Evolutionary conservation across 1,140 invertebrate species (phyloP), one percentile per base, ranked within the genome.

Genomic region (Vanessa atalanta): DNA sequence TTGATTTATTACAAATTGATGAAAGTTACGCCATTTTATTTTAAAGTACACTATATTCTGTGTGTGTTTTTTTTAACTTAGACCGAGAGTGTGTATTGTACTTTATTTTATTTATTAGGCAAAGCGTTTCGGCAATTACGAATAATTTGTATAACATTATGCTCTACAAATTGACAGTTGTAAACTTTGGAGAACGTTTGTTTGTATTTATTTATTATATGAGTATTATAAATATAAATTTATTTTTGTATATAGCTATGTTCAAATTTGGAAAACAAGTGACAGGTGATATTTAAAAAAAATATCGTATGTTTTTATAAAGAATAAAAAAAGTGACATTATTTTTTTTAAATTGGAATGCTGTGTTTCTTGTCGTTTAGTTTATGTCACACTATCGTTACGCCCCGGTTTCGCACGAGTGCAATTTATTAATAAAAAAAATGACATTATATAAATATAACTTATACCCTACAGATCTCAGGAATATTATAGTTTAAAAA

Each of bases 111-210:
- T 20, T 15, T 51, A 67, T 37, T 67, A 53, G 65, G 15, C 14
- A 47, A 37, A 31, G 6, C 47, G 26, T 66, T 66, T 66, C 65
- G 26, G 31, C 37, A 66, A 16, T 66, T 53, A 55, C 16, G 8
- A 15, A 12, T 15, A 67, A 67, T 51, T 66, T 53, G 14, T 47
- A 53, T 13, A 57, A 23, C 12, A 57, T 57, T 13, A 57, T 8
- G 51, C 53, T 57, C 53, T 57, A 57, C 53, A 57, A 57, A 57
- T 20, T n/a, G n/a, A 6, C 15, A 16, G 53, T 23, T 57, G 20
- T 57, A 57, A 57, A 57, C 5, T 57, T 57, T 57, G 5, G 16
- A 57, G 16, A 57, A 9, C 23, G 1, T 57, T 57, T 20, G 20
- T 55, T 55, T 55, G 51, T 53, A n/a, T 16, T 7, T 7, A 55